Percentiles rank a stretch among this genome's conserved stretches.
phyloP scores from a whole-genome alignment of 2,797 vertebrate genomes.

The Rhinoraja longicauda region DNA sequence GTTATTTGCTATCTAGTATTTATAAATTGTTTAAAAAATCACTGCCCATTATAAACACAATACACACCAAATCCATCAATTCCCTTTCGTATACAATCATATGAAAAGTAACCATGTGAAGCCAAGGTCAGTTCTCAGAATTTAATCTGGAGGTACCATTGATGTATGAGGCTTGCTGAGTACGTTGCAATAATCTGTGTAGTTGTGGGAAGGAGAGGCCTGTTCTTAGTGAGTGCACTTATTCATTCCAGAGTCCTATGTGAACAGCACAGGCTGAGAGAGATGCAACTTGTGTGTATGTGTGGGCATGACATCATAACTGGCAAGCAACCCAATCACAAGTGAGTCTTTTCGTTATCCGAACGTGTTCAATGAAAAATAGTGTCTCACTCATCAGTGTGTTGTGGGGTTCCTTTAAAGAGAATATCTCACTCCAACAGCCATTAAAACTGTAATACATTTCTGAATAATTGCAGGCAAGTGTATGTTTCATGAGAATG shows the following conservation, averaged over 20 bases:
- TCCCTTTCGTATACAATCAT: not conserved
- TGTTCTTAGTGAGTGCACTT: slow-evolving; percentile 36
- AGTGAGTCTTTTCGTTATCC: slow-evolving; percentile 30
- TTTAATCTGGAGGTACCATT: slow-evolving; percentile 7
- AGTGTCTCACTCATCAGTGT: not conserved
- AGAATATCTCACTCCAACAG: not conserved
- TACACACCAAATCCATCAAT: not conserved
- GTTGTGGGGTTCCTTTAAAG: slow-evolving; percentile 2
- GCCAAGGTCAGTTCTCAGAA: slow-evolving; percentile 7
- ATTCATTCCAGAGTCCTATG: slow-evolving; percentile 36
- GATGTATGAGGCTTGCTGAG: slow-evolving; percentile 18
- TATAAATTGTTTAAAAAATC: slow-evolving; percentile 18
- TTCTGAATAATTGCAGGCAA: not conserved
- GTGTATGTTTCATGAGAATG: not conserved
- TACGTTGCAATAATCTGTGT: slow-evolving; percentile 23
- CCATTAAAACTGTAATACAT: slow-evolving; percentile 20
- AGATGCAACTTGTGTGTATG: slow-evolving; percentile 35
- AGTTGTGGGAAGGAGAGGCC: slow-evolving; percentile 32
- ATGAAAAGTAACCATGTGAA: not conserved
- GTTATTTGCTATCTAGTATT: not conserved
- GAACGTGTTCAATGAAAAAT: slow-evolving; percentile 21
- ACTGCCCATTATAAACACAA: not conserved
- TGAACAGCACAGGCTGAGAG: slow-evolving; percentile 37
- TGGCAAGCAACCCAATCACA: slow-evolving; percentile 35
- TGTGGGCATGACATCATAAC: slow-evolving; percentile 36